phyloP scores from a whole-genome alignment of 2,797 vertebrate genomes.

The Coracias cyanogaster region DNA sequence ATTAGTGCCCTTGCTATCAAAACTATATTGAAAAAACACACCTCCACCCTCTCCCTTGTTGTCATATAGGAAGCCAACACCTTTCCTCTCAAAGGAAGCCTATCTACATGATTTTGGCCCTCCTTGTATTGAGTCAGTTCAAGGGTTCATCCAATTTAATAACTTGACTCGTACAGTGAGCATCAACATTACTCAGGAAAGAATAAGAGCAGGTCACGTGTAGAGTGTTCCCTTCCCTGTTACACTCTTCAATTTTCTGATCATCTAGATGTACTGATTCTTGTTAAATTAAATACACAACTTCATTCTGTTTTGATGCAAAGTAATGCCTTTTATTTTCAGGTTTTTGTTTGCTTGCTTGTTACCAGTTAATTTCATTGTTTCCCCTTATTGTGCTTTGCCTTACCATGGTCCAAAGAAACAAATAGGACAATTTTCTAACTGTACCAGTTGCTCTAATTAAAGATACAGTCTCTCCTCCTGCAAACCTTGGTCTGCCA shows the following conservation, averaged over 20 bases:
- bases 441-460: background rate
- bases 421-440: background rate
- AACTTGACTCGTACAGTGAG: background rate
- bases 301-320: background rate
- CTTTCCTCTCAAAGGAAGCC: constrained; percentile 9
- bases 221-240: background rate
- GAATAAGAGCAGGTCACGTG: background rate
- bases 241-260: background rate
- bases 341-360: background rate
- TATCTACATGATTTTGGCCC: background rate
- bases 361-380: background rate
- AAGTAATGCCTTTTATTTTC: background rate
- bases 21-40: background rate
- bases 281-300: background rate
- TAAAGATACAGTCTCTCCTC: background rate
- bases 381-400: background rate
- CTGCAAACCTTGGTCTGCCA: background rate
- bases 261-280: background rate
- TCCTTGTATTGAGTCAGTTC: background rate
- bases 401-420: background rate
- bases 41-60: constrained; percentile 3
- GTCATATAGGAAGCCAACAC: constrained; percentile 46
- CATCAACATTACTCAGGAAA: background rate
- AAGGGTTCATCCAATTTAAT: background rate
- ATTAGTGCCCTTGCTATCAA: background rate